Base-by-base conservation (phyloP, 1,140 invertebrate species). In the Neocloeon triangulifer region DNA sequence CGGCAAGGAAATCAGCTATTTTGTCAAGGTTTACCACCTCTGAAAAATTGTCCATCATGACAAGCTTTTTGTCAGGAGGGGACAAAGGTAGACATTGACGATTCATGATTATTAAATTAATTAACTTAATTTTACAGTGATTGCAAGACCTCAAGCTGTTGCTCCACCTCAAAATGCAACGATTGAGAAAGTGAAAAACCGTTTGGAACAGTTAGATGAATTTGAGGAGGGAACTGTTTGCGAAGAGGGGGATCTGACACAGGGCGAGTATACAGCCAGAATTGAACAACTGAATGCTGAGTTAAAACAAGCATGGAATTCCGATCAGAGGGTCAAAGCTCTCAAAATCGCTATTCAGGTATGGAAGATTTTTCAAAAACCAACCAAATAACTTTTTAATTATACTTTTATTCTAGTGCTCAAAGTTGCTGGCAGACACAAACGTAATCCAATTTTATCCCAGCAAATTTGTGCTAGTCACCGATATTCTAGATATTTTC, bases 391-490 rank as follows among this genome's bases (percentile, higher is more conserved):
- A n/a, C n/a, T n/a, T n/a, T n/a, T n/a, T n/a, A n/a, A n/a, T n/a
- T 25, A 34, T 39, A 35, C 43, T 30, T 40, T 39, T 44, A 44
- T 58, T 61, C 25, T 47, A 95, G 64, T 92, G 85, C 59, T 79
- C 86, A 14, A 94, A 95, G 60, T 56, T 95, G 40, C 55, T 96
- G 16, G 70, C 76, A 5, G 84, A 94, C 48, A 79, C 77, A 10
- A 73, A 68, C 38, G 84, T 80, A 1, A 69, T 91, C 43, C 73
- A 75, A 42, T 96, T 96, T 58, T 97, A 96, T 64, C 91, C 92
- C 1, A 92, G 85, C 55, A 95, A 96, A 64, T 97, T 89, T 68
- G 80, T 92, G 18, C 61, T 96, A 2, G 78, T 96, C 25, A 92
- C 85, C 25, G 89, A 96, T 49, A 86, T 95, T 37, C 57, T 97